phyloP scores from a whole-genome alignment of 1,140 invertebrate genomes.

The Euborellia annulipes region DNA sequence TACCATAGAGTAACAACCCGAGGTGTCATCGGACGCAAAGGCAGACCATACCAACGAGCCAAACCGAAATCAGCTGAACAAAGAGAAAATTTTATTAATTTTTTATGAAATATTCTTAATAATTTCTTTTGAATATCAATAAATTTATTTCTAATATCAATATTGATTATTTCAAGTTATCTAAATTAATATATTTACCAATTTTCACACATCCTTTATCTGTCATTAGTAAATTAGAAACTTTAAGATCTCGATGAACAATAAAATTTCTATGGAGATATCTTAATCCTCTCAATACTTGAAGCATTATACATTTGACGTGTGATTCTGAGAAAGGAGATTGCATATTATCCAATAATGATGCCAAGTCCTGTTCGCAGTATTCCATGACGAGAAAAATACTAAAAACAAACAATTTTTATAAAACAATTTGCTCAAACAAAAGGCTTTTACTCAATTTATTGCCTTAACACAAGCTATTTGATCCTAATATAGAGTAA shows the following conservation, averaged over 20 bases:
- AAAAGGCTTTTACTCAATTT: no score
- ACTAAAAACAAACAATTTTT: no score
- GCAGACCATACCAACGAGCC: constrained; percentile 74
- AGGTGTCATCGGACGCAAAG: constrained; percentile 72
- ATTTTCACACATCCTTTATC: constrained; percentile 95
- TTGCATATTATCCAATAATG: constrained; percentile 88
- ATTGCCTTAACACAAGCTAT: no score
- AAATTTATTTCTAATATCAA: no score
- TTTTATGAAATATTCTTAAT: no score
- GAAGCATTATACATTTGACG: constrained; percentile 91
- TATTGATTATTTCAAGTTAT: no score
- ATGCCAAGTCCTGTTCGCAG: constrained; percentile 93
- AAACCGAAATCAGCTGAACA: constrained; percentile 89
- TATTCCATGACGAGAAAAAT: constrained; percentile 97
- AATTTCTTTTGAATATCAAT: no score
- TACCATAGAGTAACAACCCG: constrained; percentile 98
- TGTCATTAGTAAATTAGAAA: constrained; percentile 90
- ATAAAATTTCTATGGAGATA: constrained; percentile 90
- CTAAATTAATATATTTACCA: no score
- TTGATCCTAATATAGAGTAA: no score
- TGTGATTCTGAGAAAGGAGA: constrained; percentile 90
- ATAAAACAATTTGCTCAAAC: no score
- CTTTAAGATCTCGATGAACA: constrained; percentile 90
- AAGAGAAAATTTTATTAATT: no score
- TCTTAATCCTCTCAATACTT: constrained; percentile 78